Conservation (phyloP, 2,797 vertebrate genomes). For the Siniperca scherzeri region DNA sequence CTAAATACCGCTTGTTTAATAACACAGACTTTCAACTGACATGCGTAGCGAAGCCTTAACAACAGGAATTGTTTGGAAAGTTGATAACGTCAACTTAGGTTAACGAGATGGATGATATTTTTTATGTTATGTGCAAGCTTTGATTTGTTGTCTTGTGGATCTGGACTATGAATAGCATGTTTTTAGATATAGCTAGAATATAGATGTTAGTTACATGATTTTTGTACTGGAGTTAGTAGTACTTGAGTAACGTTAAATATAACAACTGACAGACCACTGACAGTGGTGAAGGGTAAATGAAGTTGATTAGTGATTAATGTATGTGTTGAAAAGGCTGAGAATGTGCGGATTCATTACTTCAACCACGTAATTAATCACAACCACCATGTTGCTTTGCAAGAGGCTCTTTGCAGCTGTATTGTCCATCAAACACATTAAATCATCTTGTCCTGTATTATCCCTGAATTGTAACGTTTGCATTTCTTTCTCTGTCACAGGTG, state of each 20-base stretch:
- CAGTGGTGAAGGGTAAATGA: not conserved
- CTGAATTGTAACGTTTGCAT: conserved; percentile 6
- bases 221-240: not conserved
- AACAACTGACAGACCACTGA: not conserved
- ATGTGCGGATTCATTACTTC: not conserved
- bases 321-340: not conserved
- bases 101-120: not conserved
- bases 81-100: conserved; percentile 17
- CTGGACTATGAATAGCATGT: not conserved
- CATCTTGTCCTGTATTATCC: not conserved
- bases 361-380: not conserved
- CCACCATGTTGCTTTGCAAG: not conserved
- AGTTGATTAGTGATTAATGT: not conserved
- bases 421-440: not conserved
- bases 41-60: not conserved
- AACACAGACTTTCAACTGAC: not conserved
- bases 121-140: not conserved
- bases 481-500: conserved; percentile 59
- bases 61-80: conserved; percentile 29
- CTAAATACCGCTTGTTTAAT: not conserved
- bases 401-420: not conserved
- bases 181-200: not conserved
- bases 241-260: not conserved
- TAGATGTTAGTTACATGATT: not conserved
- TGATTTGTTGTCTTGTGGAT: not conserved